These are phyloP conservation scores for Adelphocoris suturalis DNA, from an alignment of 2,888 invertebrate genomes.

Conservation along the genomic window DNA sequence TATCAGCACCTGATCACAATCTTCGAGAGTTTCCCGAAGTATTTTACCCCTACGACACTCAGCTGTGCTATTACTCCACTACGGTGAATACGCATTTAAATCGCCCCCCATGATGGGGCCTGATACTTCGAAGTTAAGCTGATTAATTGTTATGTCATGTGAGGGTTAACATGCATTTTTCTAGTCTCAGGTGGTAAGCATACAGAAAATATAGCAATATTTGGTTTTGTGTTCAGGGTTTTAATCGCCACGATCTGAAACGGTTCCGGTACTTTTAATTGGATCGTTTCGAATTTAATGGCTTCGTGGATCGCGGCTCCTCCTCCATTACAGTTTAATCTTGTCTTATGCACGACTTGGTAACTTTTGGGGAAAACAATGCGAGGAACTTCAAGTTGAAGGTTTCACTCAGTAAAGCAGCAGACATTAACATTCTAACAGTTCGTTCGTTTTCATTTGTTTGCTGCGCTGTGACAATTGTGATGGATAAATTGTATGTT, in stretches of 20 bases:
- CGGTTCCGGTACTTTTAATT: not conserved
- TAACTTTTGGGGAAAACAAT: not conserved
- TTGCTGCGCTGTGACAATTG: too few relatives aligned
- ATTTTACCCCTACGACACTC: not conserved
- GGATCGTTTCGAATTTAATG: not conserved
- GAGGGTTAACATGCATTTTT: not conserved
- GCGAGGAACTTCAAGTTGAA: not conserved
- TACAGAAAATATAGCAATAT: not conserved
- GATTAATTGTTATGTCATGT: not conserved
- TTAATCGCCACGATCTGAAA: not conserved
- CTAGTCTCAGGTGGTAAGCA: not conserved
- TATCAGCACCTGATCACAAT: not conserved
- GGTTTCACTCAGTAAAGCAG: constrained; percentile 6
- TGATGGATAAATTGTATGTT: not conserved
- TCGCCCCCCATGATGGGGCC: not conserved
- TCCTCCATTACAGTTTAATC: not conserved
- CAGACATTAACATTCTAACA: not conserved
- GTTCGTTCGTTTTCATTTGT: not conserved
- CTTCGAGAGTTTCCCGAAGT: not conserved
- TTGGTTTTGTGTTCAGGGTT: not conserved
- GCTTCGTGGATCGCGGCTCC: not conserved
- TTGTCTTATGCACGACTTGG: not conserved
- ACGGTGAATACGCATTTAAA: not conserved
- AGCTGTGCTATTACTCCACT: not conserved
- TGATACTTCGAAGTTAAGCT: not conserved